Evolutionary conservation across 1,140 invertebrate species (phyloP).

Genomic region (Euglossa dilemma): DNA sequence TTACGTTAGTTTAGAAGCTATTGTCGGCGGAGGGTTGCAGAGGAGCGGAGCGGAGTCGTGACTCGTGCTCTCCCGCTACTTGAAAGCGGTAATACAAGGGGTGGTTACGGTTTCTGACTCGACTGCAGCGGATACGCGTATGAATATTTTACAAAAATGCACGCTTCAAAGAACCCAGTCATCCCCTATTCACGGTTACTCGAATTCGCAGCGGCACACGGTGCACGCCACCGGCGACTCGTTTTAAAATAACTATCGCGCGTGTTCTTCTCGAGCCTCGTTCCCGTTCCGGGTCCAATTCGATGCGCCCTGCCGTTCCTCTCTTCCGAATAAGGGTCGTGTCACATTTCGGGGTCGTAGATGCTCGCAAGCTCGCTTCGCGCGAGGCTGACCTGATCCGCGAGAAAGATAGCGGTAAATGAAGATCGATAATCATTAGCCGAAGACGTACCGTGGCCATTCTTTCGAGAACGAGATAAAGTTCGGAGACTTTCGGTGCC

Average conservation of each 20-base stretch:
- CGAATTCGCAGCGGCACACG: conserved; percentile 34
- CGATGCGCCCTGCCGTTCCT: conserved; percentile 1
- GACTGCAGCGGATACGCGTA: conserved; percentile 15
- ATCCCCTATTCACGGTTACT: conserved; percentile 61
- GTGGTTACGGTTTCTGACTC: conserved; percentile 54
- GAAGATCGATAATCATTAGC: conserved; percentile 52
- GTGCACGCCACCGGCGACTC: background rate
- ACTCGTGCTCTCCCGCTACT: conserved; percentile 38
- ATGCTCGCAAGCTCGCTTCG: background rate
- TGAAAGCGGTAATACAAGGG: conserved; percentile 37
- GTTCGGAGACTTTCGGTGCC: conserved; percentile 27
- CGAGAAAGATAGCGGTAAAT: conserved; percentile 42
- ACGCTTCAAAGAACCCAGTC: conserved; percentile 53
- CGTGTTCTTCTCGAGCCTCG: conserved; percentile 18
- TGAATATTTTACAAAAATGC: conserved; percentile 70
- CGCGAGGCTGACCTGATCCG: background rate
- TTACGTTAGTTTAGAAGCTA: conserved; percentile 11
- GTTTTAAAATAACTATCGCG: conserved; percentile 34
- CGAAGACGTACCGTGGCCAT: conserved; percentile 19
- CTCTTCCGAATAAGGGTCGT: background rate
- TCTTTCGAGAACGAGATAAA: conserved; percentile 29
- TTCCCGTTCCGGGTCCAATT: background rate
- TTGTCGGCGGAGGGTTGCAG: conserved; percentile 1
- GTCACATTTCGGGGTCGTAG: background rate
- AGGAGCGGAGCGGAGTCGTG: conserved; percentile 22